Base-by-base conservation (phyloP, 1,140 invertebrate species). In the Amyelois transitella region DNA sequence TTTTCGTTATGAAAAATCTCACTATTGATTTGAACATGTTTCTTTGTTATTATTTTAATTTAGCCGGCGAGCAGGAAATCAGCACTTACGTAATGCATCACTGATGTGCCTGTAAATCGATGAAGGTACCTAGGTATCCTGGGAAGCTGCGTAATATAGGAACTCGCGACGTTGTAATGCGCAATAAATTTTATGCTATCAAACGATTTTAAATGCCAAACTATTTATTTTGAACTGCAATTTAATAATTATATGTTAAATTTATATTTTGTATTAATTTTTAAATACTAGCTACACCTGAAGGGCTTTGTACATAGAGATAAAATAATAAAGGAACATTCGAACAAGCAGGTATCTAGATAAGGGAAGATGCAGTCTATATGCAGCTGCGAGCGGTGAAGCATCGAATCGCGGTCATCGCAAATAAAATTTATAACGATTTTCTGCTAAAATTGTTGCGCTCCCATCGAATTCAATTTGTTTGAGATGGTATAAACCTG, bases 321-420 rank as follows among this genome's bases (percentile, higher is more conserved):
- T 32, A 32, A 6, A 32, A 32, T 6, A 32, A 18, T 45, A 45
- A 19, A 19, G 4, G 18, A 6, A 6, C 18, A 3, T 45, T 18
- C 14, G 44, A 6, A 18, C 12, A 18, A 7, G 44, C 44, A 45
- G 18, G 20, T 45, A 43, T 10, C 4, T 10, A 32, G 10, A 32
- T 32, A 10, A n/a, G 25, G 25, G 1, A 25, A 51, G 25, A 38
- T 51, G 24, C 28, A 51, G 28, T 51, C 17, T 19, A 38, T 51
- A 51, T 51, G 50, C 50, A 51, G 50, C 50, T 32, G 28, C 50
- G 22, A 7, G 18, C 28, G 24, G 24, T 19, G 38, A 6, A 32
- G 28, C 28, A 20, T 20, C 48, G 24, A 2, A n/a, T 17, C 21
- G 14, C 48, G 14, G 12, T 8, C 22, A 50, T 5, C 21, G 14